Evolutionary conservation across 2,797 vertebrate genomes (phyloP), one percentile per base, ranked within the genome.

Genomic region (Parauchenoglanis ngamensis): DNA sequence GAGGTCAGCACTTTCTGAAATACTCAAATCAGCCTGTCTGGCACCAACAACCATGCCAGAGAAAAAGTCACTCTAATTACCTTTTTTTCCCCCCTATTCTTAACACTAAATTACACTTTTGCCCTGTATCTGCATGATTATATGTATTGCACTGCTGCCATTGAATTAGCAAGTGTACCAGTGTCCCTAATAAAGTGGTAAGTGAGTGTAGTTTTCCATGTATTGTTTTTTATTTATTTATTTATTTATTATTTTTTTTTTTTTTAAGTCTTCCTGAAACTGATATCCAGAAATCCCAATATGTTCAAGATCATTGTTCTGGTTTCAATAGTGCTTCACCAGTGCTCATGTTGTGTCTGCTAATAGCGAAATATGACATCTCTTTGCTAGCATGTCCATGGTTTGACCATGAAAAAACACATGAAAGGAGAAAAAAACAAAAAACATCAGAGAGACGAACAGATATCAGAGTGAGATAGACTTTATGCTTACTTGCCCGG

Each of bases 371-470:
- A 8, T 35, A 28, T 63, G 54, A 73, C 85, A 57, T 77, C 44
- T 35, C 46, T 87, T 76, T 61, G 57, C 31, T n/a, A 76, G 23
- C 28, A 63, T 23, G 67, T 54, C 67, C 23, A 63, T 81, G 23
- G 35, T 40, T 63, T 81, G 59, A 31, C 15, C 8, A 4, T 31
- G 13, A 28, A 28, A 49, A 28, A 56, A n/a, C 35, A 49, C 52
- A 72, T 46, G 7, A 49, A 80, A 75, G 46, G 19, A 67, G 46
- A 31, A 68, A 78, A 57, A 77, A 56, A 75, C 35, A 17, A 17
- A 8, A 40, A 77, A 49, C 28, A 72, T 2, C 23, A 79, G 40
- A 19, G 17, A 57, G 21, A 31, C 70, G 56, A 82, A 87, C 70
- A 54, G 61, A 79, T 46, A 84, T 84, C 46, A 79, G 13, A 28